Evolutionary conservation across 2,797 vertebrate species (phyloP).

Genomic region (Acrossocheilus wenchowensis): DNA sequence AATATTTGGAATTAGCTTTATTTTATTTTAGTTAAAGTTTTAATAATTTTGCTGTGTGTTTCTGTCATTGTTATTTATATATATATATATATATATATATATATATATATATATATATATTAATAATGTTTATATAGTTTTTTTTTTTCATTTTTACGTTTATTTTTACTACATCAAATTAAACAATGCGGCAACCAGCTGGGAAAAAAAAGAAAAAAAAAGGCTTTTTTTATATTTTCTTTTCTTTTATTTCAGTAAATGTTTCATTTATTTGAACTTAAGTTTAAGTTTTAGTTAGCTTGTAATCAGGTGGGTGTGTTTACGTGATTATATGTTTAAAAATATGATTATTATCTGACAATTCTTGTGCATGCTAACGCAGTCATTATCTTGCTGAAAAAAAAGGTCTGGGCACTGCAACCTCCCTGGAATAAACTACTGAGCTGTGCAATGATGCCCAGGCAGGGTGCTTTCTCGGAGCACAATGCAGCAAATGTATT

Average conservation of each 20-base stretch:
- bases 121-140: too few relatives aligned
- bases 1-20: background rate
- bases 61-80: too few relatives aligned
- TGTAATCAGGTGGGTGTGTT: background rate
- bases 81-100: too few relatives aligned
- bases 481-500: constrained; percentile 46
- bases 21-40: background rate
- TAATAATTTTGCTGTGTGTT: background rate
- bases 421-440: constrained; percentile 6
- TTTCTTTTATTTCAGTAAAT: background rate
- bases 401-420: constrained; percentile 12
- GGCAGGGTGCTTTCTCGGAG: constrained; percentile 13
- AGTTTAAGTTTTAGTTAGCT: background rate
- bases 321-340: background rate
- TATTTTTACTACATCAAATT: too few relatives aligned
- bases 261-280: background rate
- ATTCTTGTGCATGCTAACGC: background rate
- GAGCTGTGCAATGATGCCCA: constrained; percentile 34
- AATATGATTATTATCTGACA: too few relatives aligned
- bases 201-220: too few relatives aligned
- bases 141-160: too few relatives aligned
- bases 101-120: too few relatives aligned
- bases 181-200: too few relatives aligned
- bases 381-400: constrained; percentile 3
- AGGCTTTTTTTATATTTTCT: background rate